Evolutionary conservation across 2,888 invertebrate species (phyloP), one percentile per base, ranked within the genome.

Genomic region (Watsonalla binaria): DNA sequence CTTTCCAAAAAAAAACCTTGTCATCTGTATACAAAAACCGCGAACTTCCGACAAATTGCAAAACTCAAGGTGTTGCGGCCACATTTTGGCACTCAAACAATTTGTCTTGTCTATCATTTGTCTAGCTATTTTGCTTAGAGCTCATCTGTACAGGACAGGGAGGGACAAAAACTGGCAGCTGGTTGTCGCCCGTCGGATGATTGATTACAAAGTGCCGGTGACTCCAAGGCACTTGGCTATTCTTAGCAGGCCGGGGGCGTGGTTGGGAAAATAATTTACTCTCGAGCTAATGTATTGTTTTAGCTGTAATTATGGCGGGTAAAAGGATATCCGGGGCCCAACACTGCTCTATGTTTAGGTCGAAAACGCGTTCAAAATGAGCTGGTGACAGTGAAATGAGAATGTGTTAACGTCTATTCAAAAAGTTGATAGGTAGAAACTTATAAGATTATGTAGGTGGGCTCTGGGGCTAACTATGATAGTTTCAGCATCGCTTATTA

Each of bases 81-180:
- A 75, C 70, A 74, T 73, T 76, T 74, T 66, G 71, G 61, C 75
- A 66, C 69, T 66, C 61, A 68, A 71, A 74, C 76, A 76, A 82
- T 84, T 84, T 83, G 77, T 82, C 83, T 79, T 68, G 72, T 70
- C 72, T 66, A 75, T 82, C 81, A 83, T 83, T 84, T 79, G 82
- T 82, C 78, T 77, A 68, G 68, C 66, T 78, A 81, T 82, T 24
- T 82, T 78, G 78, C 77, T 78, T 78, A 73, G 72, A 72, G 60
- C 74, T 79, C 79, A 75, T 79, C 82, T 84, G 84, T 61, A 62
- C 59, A 59, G 68, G 78, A 83, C 80, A 78, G 70, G 60, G 73
- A 74, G 74, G 70, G 66, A 63, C 73, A 78, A 82, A 80, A 84
- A 83, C 73, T 71, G 74, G 63, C 77, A 74, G 75, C 79, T 66